These are phyloP conservation scores for Physeter macrocephalus DNA, from an alignment of 2,113 vertebrate species.

Conservation along the genomic window DNA sequence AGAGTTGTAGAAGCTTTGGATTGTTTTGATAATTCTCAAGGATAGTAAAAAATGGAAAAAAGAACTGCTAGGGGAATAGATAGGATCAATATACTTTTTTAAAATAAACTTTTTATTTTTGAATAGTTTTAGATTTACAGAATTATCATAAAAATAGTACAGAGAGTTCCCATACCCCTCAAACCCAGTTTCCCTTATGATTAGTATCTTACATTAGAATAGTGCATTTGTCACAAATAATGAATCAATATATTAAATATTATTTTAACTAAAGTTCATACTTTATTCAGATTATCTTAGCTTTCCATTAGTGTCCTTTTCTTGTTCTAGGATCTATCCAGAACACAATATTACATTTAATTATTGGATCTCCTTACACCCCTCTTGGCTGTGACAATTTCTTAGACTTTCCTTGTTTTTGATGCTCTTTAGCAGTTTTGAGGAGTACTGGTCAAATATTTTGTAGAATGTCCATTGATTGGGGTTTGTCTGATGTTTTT, in stretches of 20 bases:
- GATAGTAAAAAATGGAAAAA: background rate
- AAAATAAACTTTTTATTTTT: background rate
- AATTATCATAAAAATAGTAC: background rate
- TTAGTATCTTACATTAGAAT: background rate
- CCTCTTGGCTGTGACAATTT: background rate
- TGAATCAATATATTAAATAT: background rate
- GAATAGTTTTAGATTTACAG: slow-evolving; percentile 6
- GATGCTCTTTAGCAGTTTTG: too few species aligned
- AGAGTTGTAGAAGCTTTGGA: background rate
- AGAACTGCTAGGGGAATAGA: slow-evolving; percentile 63
- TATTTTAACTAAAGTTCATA: background rate
- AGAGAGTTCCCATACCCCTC: background rate
- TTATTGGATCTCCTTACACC: background rate
- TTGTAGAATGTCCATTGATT: background rate
- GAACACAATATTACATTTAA: background rate
- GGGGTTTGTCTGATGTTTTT: background rate
- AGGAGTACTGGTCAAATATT: too few species aligned
- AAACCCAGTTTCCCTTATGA: background rate
- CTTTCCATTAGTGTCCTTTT: background rate
- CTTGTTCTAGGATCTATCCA: background rate
- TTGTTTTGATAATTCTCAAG: background rate
- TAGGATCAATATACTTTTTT: slow-evolving; percentile 60
- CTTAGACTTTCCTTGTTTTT: too few species aligned
- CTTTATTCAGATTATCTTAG: background rate
- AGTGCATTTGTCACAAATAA: background rate